Evolutionary conservation across 2,888 invertebrate species (phyloP), one percentile per base, ranked within the genome.

Genomic region (Sarcophaga rosellei): DNA sequence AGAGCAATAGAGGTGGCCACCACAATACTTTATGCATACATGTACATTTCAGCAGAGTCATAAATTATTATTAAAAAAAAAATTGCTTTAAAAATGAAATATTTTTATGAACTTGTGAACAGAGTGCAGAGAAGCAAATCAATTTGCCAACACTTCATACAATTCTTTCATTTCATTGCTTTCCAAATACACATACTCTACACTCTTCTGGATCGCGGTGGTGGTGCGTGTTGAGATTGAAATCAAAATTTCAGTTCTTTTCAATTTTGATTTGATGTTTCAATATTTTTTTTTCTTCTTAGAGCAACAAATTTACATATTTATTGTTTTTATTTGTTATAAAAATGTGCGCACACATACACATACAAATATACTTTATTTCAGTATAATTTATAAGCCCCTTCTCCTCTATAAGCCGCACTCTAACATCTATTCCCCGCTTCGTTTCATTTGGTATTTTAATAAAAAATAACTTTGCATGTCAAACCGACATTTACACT

Each of bases 401-500:
- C 12, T 17, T 15, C 53, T 17, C 17, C 53, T 15, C 15, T 53
- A 53, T 53, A 15, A 53, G 15, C 53, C 12, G 15, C 53, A 15
- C 53, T 74, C 62, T 35, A 35, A 35, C 35, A 35, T 35, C 35
- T 21, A 45, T 69, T n/a, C 47, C 35, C 10, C n/a, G 15, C 4
- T 25, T 44, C 8, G 6, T 61, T 59, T 62, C 47, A 57, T 57
- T 59, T 57, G 20, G 63, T 45, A 15, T 69, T 8, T 20, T 25
- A 20, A n/a, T 44, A 25, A 74, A 63, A 80, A 8, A 35, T 35
- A 35, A 79, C 80, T 82, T 87, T 81, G 87, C 87, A 84, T 87
- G 87, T 84, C 73, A 70, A 74, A 53, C 62, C 23, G 69, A 59
- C 85, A 87, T 87, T 87, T 80, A 62, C 84, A 85, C 75, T 68